Percentiles rank a stretch among this genome's conserved stretches.
phyloP scores from a whole-genome alignment of 2,888 invertebrate genomes.

The Metalampra italica region DNA sequence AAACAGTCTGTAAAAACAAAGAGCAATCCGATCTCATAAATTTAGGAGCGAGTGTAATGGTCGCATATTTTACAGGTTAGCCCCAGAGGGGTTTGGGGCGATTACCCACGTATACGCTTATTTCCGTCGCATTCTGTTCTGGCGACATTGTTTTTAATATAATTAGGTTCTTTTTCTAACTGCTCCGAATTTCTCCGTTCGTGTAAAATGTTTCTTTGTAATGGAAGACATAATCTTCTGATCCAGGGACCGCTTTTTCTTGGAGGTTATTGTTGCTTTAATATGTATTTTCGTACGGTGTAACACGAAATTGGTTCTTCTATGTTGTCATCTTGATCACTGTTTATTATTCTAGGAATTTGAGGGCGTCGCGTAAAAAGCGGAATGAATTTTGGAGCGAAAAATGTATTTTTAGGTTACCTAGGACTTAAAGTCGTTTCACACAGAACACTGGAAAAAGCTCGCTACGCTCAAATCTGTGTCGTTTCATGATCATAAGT shows the following conservation, averaged over 20 bases:
- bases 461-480: too few relatives aligned
- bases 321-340: too few relatives aligned
- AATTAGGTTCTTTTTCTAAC: neutral
- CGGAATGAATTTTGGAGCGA: too few relatives aligned
- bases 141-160: conserved; percentile 15
- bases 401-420: too few relatives aligned
- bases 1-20: conserved; percentile 18
- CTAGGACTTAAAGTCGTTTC: too few relatives aligned
- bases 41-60: conserved; percentile 15
- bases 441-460: too few relatives aligned
- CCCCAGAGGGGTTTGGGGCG: conserved; percentile 9
- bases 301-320: too few relatives aligned
- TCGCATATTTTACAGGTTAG: conserved; percentile 22
- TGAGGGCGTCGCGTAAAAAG: too few relatives aligned
- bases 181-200: neutral
- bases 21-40: conserved; percentile 19
- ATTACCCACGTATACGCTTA: conserved; percentile 13
- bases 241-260: neutral
- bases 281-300: too few relatives aligned
- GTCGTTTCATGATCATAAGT: too few relatives aligned
- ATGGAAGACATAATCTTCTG: neutral
- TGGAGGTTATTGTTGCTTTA: too few relatives aligned
- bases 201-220: neutral
- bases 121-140: conserved; percentile 4
- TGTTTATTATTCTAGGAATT: too few relatives aligned